Conservation (phyloP, 2,113 vertebrate species). For the Telmatochromis sp. region DNA sequence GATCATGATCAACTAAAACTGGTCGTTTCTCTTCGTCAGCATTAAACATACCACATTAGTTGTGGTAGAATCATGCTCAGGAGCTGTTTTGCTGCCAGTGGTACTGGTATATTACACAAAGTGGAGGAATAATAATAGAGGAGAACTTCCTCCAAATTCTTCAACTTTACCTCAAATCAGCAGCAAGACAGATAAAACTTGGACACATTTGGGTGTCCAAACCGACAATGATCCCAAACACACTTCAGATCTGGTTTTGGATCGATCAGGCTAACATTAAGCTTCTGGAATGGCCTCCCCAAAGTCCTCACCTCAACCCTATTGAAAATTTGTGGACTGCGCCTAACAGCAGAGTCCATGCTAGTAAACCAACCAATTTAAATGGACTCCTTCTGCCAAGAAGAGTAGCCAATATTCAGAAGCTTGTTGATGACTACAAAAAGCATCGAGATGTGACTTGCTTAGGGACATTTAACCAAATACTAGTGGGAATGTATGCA, state of each 20-base stretch:
- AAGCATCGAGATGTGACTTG: background rate
- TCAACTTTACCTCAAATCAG: background rate
- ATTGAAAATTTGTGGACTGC: background rate
- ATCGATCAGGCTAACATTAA: background rate
- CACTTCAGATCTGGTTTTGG: background rate
- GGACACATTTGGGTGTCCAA: background rate
- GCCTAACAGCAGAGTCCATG: background rate
- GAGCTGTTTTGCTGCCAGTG: background rate
- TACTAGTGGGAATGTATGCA: background rate
- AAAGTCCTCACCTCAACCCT: background rate
- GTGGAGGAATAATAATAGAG: background rate
- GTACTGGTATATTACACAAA: background rate
- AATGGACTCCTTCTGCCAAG: background rate
- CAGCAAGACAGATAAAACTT: background rate
- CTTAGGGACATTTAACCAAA: background rate
- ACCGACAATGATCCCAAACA: accelerated
- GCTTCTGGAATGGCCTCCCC: background rate
- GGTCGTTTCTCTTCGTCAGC: accelerated
- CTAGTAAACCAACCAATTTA: background rate
- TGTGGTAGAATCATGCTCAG: background rate
- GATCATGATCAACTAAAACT: background rate
- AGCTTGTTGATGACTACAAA: background rate
- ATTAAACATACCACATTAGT: background rate
- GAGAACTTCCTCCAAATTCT: background rate
- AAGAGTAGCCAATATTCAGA: background rate